phyloP scores from a whole-genome alignment of 2,888 invertebrate genomes.

The Sacculina carcini region DNA sequence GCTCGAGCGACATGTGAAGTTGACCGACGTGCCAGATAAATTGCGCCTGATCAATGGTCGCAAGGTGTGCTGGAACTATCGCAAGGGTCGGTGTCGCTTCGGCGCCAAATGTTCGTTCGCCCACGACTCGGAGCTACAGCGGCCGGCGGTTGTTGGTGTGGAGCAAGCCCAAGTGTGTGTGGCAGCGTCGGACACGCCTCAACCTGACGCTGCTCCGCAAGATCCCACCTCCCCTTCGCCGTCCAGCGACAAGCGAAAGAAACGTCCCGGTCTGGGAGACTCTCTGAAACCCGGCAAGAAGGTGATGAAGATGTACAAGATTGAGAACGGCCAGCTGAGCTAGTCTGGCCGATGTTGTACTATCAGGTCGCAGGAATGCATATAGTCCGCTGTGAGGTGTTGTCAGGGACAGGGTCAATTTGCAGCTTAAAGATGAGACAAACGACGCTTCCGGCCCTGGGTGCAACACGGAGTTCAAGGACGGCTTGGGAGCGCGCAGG shows the following conservation, averaged over 20 bases:
- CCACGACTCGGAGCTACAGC: conserved; percentile 52
- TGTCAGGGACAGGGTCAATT: too few species aligned
- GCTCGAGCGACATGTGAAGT: conserved; percentile 71
- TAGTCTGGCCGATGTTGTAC: too few species aligned
- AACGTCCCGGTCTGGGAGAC: conserved; percentile 49
- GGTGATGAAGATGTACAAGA: conserved; percentile 48
- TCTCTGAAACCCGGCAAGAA: conserved; percentile 54
- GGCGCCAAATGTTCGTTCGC: conserved; percentile 77
- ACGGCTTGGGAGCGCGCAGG: too few species aligned
- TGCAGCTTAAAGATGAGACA: too few species aligned
- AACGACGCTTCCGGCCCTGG: too few species aligned
- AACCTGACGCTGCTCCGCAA: conserved; percentile 20
- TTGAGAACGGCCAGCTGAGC: too few species aligned
- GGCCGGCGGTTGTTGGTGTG: not conserved
- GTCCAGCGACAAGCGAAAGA: conserved; percentile 24
- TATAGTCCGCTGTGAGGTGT: too few species aligned
- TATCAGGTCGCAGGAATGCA: too few species aligned
- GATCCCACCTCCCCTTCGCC: not conserved
- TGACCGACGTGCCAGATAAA: conserved; percentile 44
- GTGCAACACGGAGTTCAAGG: too few species aligned
- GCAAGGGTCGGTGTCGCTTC: conserved; percentile 66
- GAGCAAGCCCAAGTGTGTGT: conserved; percentile 1
- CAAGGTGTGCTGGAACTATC: conserved; percentile 75
- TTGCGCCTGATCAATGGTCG: conserved; percentile 58
- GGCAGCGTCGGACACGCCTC: conserved; percentile 11